A percentile compares a stretch with the other conserved stretches of the same genome.
Evolutionary conservation across 2,888 invertebrate species (phyloP).

Genomic region (Pollenia griseotomentosa): DNA sequence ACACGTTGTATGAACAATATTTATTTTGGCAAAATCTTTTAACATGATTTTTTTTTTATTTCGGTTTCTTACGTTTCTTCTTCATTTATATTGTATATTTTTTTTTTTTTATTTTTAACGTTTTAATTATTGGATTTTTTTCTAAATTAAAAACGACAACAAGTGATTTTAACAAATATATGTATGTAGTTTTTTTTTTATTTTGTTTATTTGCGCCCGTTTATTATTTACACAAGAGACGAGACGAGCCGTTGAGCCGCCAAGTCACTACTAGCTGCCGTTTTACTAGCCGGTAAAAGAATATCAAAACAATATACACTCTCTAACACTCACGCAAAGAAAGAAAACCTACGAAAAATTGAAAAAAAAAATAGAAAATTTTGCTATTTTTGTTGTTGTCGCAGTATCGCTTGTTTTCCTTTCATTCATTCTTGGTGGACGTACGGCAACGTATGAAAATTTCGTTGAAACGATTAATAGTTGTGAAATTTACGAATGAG

Average conservation of each 20-base stretch:
- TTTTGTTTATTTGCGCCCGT: slow-evolving; percentile 23
- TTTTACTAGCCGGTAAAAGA: slow-evolving; percentile 78
- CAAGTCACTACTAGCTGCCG: slow-evolving; percentile 80
- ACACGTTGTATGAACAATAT: slow-evolving; percentile 51
- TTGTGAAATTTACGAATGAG: slow-evolving; percentile 33
- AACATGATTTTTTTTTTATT: slow-evolving; percentile 6
- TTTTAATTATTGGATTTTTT: slow-evolving; percentile 11
- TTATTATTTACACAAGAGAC: slow-evolving; percentile 73
- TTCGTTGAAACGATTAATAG: slow-evolving; percentile 43
- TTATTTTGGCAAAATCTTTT: slow-evolving; percentile 27
- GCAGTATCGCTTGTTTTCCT: background rate
- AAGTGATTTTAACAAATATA: slow-evolving; percentile 22
- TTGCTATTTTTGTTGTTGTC: slow-evolving; percentile 17
- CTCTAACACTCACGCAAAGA: slow-evolving; percentile 28
- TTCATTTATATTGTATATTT: background rate
- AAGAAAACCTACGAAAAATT: slow-evolving; percentile 53
- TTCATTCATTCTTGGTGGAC: slow-evolving; percentile 31
- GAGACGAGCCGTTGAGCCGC: slow-evolving; percentile 83
- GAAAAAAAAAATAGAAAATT: slow-evolving; percentile 45
- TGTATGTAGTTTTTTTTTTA: background rate
- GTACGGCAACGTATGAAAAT: slow-evolving; percentile 26
- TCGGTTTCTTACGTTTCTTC: background rate
- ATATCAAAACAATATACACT: slow-evolving; percentile 53
- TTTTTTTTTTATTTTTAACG: background rate
- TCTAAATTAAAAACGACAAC: slow-evolving; percentile 30